phyloP scores from a whole-genome alignment of 2,888 invertebrate genomes.

The Druceiella hillmani region DNA sequence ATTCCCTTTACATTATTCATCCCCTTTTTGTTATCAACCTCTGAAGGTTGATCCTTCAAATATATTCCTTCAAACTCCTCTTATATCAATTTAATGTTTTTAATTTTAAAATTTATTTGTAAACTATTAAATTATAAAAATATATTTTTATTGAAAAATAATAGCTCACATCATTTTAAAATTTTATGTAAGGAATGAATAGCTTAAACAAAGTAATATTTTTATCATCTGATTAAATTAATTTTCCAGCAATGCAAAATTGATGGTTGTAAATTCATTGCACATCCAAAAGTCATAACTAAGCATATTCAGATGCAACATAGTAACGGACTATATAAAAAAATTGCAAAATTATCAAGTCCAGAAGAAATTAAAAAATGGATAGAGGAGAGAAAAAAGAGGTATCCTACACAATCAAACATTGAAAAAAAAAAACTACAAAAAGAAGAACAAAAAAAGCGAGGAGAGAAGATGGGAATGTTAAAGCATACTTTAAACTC shows the following conservation, averaged over 20 bases:
- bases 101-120: too few species aligned
- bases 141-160: too few species aligned
- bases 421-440: constrained; percentile 58
- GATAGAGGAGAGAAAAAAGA: constrained; percentile 74
- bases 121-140: too few species aligned
- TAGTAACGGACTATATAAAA: constrained; percentile 73
- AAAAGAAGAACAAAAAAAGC: constrained; percentile 58
- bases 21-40: too few species aligned
- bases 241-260: constrained; percentile 61
- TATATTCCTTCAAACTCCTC: too few species aligned
- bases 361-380: constrained; percentile 82
- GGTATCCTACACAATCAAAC: constrained; percentile 69
- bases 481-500: too few species aligned
- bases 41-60: too few species aligned
- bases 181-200: too few species aligned
- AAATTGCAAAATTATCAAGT: constrained; percentile 67
- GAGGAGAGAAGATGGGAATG: constrained; percentile 68
- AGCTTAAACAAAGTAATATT: too few species aligned
- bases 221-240: constrained; percentile 6
- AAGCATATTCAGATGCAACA: constrained; percentile 82
- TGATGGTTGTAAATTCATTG: constrained; percentile 75
- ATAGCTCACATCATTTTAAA: too few species aligned
- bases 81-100: too few species aligned
- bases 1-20: too few species aligned
- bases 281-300: constrained; percentile 72